A percentile compares a stretch with the other conserved stretches of the same genome.
These are phyloP conservation scores for Argentina silus DNA, from an alignment of 2,797 vertebrate genomes.

Conservation along the genomic window DNA sequence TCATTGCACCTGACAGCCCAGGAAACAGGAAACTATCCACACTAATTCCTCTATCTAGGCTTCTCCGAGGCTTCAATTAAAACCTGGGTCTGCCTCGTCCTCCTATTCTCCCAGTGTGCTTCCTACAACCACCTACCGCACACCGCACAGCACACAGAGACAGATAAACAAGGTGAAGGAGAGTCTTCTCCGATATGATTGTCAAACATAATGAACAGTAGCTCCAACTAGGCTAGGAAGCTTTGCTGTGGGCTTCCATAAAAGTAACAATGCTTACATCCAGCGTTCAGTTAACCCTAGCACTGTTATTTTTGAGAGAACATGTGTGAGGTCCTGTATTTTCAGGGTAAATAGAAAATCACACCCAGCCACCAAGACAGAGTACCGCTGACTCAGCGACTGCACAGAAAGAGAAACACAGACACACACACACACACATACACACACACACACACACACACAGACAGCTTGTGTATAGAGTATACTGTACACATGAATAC, in stretches of 20 bases:
- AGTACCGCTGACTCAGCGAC: slow-evolving; percentile 19
- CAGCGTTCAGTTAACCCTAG: not conserved
- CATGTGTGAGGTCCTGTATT: not conserved
- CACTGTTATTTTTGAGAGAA: not conserved
- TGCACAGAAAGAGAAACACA: not conserved
- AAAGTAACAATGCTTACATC: slow-evolving; percentile 5
- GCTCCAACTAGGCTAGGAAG: not conserved
- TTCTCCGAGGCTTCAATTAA: slow-evolving; percentile 48
- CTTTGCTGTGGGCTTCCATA: not conserved
- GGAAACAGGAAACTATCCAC: slow-evolving; percentile 37
- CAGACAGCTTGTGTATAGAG: not conserved
- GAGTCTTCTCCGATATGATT: not conserved
- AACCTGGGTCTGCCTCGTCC: slow-evolving; percentile 21
- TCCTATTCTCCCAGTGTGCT: not conserved
- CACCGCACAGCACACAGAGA: not conserved
- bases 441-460: not conserved
- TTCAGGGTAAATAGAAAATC: not conserved
- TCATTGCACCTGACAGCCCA: slow-evolving; percentile 52
- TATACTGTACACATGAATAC: not conserved
- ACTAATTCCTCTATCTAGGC: not conserved
- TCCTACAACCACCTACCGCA: not conserved
- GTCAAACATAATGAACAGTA: not conserved
- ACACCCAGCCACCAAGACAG: not conserved
- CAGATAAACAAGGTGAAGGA: not conserved
- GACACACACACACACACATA: not conserved